Evolutionary conservation across 1,140 invertebrate genomes (phyloP).

Genomic region (Apolygus lucorum): DNA sequence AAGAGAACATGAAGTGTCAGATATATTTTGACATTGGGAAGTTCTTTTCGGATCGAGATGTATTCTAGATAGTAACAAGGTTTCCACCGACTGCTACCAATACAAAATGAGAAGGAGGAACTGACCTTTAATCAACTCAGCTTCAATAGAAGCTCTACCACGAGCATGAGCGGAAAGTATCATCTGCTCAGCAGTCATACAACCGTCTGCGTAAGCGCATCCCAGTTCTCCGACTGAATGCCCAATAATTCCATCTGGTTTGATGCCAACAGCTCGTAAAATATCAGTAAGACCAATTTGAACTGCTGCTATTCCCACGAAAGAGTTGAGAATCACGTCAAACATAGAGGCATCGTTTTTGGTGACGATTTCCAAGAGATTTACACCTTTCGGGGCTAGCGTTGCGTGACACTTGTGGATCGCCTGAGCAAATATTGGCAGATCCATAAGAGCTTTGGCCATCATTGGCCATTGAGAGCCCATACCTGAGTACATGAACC

Average conservation of each 20-base stretch:
- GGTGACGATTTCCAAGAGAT: constrained; percentile 53
- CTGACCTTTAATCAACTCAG: constrained; percentile 42
- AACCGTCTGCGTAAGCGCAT: constrained; percentile 64
- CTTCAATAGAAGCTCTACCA: constrained; percentile 50
- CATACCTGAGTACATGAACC: constrained; percentile 64
- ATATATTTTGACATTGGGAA: constrained; percentile 33
- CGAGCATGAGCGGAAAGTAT: constrained; percentile 53
- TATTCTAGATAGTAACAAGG: background rate
- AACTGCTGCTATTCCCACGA: constrained; percentile 68
- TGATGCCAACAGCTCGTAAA: constrained; percentile 45
- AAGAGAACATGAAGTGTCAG: background rate
- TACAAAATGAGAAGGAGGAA: no score
- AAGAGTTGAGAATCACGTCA: constrained; percentile 53
- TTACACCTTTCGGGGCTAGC: constrained; percentile 48
- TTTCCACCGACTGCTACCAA: no score
- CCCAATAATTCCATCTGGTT: constrained; percentile 57
- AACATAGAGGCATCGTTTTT: constrained; percentile 47
- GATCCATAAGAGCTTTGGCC: constrained; percentile 49
- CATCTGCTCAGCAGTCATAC: constrained; percentile 54
- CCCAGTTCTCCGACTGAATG: constrained; percentile 58
- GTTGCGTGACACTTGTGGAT: constrained; percentile 49
- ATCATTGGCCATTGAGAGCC: constrained; percentile 57
- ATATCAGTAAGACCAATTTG: constrained; percentile 59
- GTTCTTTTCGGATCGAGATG: constrained; percentile 34
- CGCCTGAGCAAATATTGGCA: constrained; percentile 57